Percentiles rank a stretch among this genome's conserved stretches.
These are phyloP conservation scores for Valencia hispanica DNA, from an alignment of 2,797 vertebrate genomes.

Conservation along the genomic window DNA sequence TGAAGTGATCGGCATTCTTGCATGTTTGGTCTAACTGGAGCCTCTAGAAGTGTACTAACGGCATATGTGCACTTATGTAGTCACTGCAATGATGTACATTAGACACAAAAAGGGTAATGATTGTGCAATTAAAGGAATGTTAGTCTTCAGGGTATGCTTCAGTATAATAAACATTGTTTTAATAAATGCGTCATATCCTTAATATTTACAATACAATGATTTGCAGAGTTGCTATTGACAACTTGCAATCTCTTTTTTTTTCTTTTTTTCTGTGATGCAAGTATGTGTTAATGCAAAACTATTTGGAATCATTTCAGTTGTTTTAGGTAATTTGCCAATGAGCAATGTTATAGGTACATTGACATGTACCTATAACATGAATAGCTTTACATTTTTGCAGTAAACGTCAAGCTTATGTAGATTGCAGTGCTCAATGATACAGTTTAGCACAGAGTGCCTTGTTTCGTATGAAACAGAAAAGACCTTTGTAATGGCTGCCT, in stretches of 20 bases:
- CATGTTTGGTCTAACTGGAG: neutral
- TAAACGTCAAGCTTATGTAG: no score
- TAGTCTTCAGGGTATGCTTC: neutral
- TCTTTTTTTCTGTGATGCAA: neutral
- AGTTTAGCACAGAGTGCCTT: neutral
- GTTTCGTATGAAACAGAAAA: neutral
- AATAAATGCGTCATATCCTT: neutral
- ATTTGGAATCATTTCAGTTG: neutral
- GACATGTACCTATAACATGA: neutral
- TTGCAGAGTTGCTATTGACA: neutral
- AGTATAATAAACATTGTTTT: neutral
- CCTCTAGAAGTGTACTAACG: neutral
- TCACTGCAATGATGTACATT: neutral
- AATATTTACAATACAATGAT: no score
- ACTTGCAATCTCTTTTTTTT: neutral
- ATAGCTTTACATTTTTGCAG: neutral
- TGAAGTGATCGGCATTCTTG: neutral
- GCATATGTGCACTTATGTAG: neutral
- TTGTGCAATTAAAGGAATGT: neutral
- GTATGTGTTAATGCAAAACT: neutral
- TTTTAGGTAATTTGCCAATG: neutral
- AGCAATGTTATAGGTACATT: no score
- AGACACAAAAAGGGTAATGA: neutral
- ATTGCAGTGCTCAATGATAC: neutral
- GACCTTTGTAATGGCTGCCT: neutral